phyloP scores from a whole-genome alignment of 2,888 invertebrate species.

The Platerodrilus igneus region DNA sequence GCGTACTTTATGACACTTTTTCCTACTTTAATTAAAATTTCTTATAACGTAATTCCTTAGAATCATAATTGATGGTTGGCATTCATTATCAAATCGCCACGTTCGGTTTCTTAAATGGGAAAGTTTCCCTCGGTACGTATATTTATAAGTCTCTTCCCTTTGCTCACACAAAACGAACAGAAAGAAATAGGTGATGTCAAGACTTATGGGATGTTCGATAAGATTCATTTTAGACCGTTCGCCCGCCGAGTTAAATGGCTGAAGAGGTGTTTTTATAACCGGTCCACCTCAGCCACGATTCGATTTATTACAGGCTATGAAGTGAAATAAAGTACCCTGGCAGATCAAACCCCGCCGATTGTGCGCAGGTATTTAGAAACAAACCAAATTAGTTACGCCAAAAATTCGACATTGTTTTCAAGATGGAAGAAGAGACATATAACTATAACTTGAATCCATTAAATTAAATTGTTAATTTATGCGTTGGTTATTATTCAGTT shows the following conservation, averaged over 20 bases:
- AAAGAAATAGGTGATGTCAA: constrained; percentile 52
- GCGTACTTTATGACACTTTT: no score
- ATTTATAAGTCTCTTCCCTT: constrained; percentile 48
- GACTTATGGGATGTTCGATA: constrained; percentile 53
- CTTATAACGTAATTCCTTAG: no score
- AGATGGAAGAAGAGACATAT: constrained; percentile 22
- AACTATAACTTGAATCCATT: constrained; percentile 30
- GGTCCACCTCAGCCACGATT: constrained; percentile 40
- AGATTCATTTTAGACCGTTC: constrained; percentile 49
- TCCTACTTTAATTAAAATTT: no score
- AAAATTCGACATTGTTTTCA: constrained; percentile 26
- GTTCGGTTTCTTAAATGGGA: constrained; percentile 47
- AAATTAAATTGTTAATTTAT: constrained; percentile 33
- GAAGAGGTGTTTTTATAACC: constrained; percentile 45
- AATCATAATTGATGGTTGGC: constrained; percentile 32
- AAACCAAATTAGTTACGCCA: constrained; percentile 34
- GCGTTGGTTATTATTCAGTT: constrained; percentile 32
- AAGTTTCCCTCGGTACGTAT: constrained; percentile 49
- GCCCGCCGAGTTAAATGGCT: constrained; percentile 44
- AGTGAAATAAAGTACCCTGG: constrained; percentile 39
- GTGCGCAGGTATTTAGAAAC: constrained; percentile 36
- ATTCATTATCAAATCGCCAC: constrained; percentile 36
- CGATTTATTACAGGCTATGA: constrained; percentile 42
- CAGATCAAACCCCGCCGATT: constrained; percentile 42
- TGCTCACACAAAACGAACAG: constrained; percentile 44